phyloP scores from a whole-genome alignment of 2,888 invertebrate species.

The Mantis religiosa region DNA sequence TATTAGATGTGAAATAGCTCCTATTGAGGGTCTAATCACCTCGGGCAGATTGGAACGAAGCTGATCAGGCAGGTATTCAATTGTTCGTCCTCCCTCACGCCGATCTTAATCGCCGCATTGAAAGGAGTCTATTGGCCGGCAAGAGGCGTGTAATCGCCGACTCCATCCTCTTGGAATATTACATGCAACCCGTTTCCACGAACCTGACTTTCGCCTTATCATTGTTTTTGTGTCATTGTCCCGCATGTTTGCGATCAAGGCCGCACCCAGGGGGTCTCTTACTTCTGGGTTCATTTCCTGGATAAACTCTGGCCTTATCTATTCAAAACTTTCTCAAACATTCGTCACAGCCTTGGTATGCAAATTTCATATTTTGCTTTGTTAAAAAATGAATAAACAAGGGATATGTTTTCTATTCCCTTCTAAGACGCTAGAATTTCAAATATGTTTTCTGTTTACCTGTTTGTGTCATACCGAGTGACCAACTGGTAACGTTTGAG shows the following conservation, averaged over 20 bases:
- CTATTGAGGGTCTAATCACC: not conserved
- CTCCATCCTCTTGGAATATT: not conserved
- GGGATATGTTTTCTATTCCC: too few species aligned
- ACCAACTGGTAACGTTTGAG: too few species aligned
- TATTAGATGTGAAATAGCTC: not conserved
- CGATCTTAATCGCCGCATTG: not conserved
- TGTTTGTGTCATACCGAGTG: too few species aligned
- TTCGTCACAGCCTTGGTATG: too few species aligned
- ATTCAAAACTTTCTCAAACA: too few species aligned
- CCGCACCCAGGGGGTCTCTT: too few species aligned
- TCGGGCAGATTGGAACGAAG: not conserved
- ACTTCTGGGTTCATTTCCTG: too few species aligned
- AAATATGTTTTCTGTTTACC: too few species aligned
- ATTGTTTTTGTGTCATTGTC: not conserved
- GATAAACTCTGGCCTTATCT: too few species aligned
- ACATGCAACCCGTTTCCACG: not conserved
- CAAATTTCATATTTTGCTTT: too few species aligned
- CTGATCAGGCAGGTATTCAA: not conserved
- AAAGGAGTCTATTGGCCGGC: conserved; percentile 1
- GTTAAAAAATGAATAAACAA: too few species aligned
- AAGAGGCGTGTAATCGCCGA: not conserved
- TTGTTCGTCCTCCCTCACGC: not conserved
- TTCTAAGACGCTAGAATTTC: too few species aligned
- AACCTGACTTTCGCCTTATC: not conserved
- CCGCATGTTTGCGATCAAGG: not conserved